phyloP scores from a whole-genome alignment of 1,140 invertebrate species.

The Drosophila parabipectinata region DNA sequence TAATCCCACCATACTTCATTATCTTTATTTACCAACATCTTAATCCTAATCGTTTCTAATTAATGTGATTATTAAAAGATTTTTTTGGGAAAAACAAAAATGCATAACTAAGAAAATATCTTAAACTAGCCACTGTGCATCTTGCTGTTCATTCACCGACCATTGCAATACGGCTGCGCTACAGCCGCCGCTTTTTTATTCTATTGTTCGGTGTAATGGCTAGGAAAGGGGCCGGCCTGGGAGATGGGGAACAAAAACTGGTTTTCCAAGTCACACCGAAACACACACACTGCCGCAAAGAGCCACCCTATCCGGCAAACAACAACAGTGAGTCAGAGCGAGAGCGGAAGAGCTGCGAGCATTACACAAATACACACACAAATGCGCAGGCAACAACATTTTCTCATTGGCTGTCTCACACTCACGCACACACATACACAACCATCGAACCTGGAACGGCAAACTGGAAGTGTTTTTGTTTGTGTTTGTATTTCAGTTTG shows the following conservation, averaged over 20 bases:
- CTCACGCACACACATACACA: slow-evolving; percentile 59
- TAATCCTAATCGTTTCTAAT: too few species aligned
- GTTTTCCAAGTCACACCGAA: slow-evolving; percentile 61
- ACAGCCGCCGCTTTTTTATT: slow-evolving; percentile 40
- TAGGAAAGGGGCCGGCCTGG: background rate
- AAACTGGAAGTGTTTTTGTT: slow-evolving; percentile 65
- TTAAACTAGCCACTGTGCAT: slow-evolving; percentile 24
- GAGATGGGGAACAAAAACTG: slow-evolving; percentile 50
- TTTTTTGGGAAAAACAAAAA: background rate
- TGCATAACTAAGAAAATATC: background rate
- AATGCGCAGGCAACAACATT: slow-evolving; percentile 70
- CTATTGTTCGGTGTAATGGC: slow-evolving; percentile 55
- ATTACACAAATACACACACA: slow-evolving; percentile 69
- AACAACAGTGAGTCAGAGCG: slow-evolving; percentile 64
- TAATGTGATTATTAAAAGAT: too few species aligned
- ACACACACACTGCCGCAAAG: slow-evolving; percentile 25
- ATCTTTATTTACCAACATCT: too few species aligned
- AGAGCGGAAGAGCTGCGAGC: slow-evolving; percentile 54
- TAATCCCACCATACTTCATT: too few species aligned
- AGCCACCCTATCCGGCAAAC: slow-evolving; percentile 69
- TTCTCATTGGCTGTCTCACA: slow-evolving; percentile 81
- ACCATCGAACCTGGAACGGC: slow-evolving; percentile 59
- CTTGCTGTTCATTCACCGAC: slow-evolving; percentile 81
- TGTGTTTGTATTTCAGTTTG: slow-evolving; percentile 54
- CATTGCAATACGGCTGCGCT: slow-evolving; percentile 75